These are phyloP conservation scores for Drosophila melanica DNA, from an alignment of 1,140 invertebrate species.

Conservation along the genomic window DNA sequence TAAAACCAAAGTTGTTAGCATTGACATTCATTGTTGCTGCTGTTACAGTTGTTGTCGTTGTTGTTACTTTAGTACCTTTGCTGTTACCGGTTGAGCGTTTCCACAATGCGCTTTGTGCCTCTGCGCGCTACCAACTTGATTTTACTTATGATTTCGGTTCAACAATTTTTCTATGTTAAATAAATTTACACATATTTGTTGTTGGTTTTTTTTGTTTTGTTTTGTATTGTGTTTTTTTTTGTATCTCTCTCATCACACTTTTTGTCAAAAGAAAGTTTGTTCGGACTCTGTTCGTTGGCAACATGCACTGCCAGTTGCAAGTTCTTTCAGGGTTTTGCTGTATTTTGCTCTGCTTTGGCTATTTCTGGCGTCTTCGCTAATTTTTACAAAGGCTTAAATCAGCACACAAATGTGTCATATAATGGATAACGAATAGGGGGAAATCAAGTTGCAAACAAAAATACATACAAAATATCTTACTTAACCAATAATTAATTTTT, in stretches of 20 bases:
- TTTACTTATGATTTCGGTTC: slow-evolving; percentile 36
- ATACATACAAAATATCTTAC: too few species aligned
- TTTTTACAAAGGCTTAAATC: too few species aligned
- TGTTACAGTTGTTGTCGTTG: slow-evolving; percentile 21
- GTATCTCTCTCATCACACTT: slow-evolving; percentile 20
- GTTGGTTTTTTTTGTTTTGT: slow-evolving; percentile 19
- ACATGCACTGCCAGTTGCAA: slow-evolving; percentile 17
- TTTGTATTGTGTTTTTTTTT: slow-evolving; percentile 8
- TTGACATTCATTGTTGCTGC: slow-evolving; percentile 53
- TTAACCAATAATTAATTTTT: too few species aligned
- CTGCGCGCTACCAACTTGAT: slow-evolving; percentile 13
- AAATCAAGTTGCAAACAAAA: too few species aligned
- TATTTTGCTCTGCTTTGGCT: too few species aligned
- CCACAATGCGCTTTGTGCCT: slow-evolving; percentile 15
- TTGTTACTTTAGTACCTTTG: slow-evolving; percentile 16
- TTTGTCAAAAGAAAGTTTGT: slow-evolving; percentile 62
- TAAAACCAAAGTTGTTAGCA: slow-evolving; percentile 33
- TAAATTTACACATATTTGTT: slow-evolving; percentile 72
- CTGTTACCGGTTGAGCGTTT: slow-evolving; percentile 36
- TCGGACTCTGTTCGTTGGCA: slow-evolving; percentile 1
- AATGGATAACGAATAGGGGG: too few species aligned
- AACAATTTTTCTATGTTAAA: slow-evolving; percentile 69
- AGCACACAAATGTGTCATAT: too few species aligned
- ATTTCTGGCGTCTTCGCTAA: too few species aligned
- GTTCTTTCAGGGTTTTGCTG: neutral